phyloP scores from a whole-genome alignment of 2,797 vertebrate genomes.

The Ctenopoma kingsleyae region DNA sequence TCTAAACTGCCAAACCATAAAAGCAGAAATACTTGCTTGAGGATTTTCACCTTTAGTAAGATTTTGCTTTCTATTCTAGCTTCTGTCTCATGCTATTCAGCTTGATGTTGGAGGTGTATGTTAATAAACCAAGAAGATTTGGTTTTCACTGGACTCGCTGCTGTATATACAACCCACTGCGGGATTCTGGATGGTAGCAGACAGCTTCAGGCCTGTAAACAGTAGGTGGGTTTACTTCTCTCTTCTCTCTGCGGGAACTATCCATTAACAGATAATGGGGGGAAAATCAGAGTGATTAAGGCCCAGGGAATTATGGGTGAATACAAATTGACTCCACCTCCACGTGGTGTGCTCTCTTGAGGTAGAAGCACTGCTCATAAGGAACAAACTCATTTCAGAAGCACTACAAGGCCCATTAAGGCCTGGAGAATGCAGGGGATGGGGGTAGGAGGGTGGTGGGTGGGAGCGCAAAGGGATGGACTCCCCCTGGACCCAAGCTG shows the following conservation, averaged over 20 bases:
- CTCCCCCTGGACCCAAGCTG: slow-evolving; percentile 81
- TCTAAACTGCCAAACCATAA: slow-evolving; percentile 41
- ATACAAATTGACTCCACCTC: slow-evolving; percentile 93
- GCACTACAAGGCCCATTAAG: slow-evolving; percentile 79
- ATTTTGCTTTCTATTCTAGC: slow-evolving; percentile 46
- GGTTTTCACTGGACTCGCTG: slow-evolving; percentile 65
- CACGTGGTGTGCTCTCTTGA: slow-evolving; percentile 79
- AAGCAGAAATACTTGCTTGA: slow-evolving; percentile 38
- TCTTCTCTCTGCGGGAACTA: slow-evolving; percentile 90
- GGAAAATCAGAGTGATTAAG: slow-evolving; percentile 93
- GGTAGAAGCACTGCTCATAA: slow-evolving; percentile 77
- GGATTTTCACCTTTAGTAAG: slow-evolving; percentile 55
- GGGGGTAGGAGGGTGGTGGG: slow-evolving; percentile 75
- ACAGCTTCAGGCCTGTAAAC: slow-evolving; percentile 85
- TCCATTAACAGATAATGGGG: slow-evolving; percentile 98
- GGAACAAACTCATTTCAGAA: slow-evolving; percentile 82
- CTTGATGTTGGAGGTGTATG: slow-evolving; percentile 65
- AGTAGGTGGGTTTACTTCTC: slow-evolving; percentile 89
- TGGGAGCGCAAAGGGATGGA: slow-evolving; percentile 78
- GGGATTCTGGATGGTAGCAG: slow-evolving; percentile 76
- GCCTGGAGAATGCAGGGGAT: slow-evolving; percentile 63
- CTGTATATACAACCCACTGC: slow-evolving; percentile 65
- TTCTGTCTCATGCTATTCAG: slow-evolving; percentile 63
- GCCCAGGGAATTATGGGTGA: slow-evolving; percentile 93
- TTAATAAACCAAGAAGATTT: slow-evolving; percentile 71